Percentiles rank a stretch among this genome's conserved stretches.
Conservation (phyloP, 2,888 invertebrate species). For the Nysson spinosus region DNA sequence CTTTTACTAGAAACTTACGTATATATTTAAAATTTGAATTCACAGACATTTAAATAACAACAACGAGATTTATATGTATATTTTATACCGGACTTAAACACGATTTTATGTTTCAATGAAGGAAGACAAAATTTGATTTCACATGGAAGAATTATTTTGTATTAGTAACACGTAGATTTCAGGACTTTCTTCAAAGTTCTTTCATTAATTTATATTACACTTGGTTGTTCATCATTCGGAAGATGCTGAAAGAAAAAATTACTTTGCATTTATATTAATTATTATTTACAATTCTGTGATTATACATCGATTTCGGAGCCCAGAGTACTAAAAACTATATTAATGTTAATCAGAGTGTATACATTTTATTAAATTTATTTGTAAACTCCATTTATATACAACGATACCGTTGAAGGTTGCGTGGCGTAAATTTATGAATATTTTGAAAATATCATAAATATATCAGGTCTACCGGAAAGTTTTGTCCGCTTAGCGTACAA, state of each 20-base stretch:
- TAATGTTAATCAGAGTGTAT: no score
- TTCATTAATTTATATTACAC: no score
- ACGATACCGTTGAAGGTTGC: no score
- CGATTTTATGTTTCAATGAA: constrained; percentile 19
- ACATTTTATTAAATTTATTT: no score
- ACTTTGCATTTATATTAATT: not conserved
- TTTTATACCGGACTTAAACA: not conserved
- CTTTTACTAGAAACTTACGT: constrained; percentile 6
- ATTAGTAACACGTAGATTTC: no score
- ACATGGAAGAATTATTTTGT: not conserved
- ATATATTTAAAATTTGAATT: not conserved
- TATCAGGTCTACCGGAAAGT: constrained; percentile 14
- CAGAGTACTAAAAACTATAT: no score
- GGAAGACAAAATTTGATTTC: constrained; percentile 50
- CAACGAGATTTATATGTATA: no score
- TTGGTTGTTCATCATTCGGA: constrained; percentile 18
- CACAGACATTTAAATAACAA: constrained; percentile 1
- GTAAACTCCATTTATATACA: no score
- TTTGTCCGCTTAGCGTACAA: no score
- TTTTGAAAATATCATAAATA: no score
- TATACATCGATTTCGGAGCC: constrained; percentile 20
- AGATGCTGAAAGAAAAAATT: constrained; percentile 50
- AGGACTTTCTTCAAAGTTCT: no score
- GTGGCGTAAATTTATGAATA: no score
- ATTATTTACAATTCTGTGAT: not conserved